Evolutionary conservation across 2,888 invertebrate species (phyloP).

Genomic region (Criorhina ranunculi): DNA sequence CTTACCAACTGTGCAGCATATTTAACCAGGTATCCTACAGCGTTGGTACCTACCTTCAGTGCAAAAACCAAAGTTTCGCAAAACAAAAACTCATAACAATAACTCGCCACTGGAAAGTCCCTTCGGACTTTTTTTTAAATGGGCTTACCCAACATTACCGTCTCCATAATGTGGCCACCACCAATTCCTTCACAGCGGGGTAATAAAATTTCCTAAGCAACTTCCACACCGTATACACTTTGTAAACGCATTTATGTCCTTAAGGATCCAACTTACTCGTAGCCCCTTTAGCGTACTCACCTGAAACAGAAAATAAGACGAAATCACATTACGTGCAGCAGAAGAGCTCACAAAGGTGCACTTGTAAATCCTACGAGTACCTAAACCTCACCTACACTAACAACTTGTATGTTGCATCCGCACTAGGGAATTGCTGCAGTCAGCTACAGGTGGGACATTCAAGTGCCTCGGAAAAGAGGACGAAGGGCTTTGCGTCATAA

Average conservation of each 20-base stretch:
- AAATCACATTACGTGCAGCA: constrained; percentile 66
- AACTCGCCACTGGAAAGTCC: constrained; percentile 61
- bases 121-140: constrained; percentile 29
- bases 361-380: constrained; percentile 31
- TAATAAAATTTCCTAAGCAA: constrained; percentile 60
- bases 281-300: constrained; percentile 64
- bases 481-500: constrained; percentile 49
- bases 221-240: constrained; percentile 43
- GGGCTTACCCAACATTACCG: constrained; percentile 28
- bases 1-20: constrained; percentile 20
- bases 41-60: constrained; percentile 2
- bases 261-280: constrained; percentile 65
- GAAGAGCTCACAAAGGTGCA: constrained; percentile 48
- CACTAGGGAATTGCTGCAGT: constrained; percentile 32
- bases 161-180: neutral
- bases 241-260: constrained; percentile 72
- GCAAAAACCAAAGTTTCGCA: constrained; percentile 30
- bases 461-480: constrained; percentile 21
- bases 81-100: constrained; percentile 59
- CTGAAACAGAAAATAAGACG: constrained; percentile 69
- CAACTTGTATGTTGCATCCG: constrained; percentile 33
- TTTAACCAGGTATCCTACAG: constrained; percentile 23
- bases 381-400: constrained; percentile 10
- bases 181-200: constrained; percentile 16
- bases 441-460: constrained; percentile 63